Evolutionary conservation across 2,888 invertebrate genomes (phyloP).

Genomic region (Leucophora obtusa): DNA sequence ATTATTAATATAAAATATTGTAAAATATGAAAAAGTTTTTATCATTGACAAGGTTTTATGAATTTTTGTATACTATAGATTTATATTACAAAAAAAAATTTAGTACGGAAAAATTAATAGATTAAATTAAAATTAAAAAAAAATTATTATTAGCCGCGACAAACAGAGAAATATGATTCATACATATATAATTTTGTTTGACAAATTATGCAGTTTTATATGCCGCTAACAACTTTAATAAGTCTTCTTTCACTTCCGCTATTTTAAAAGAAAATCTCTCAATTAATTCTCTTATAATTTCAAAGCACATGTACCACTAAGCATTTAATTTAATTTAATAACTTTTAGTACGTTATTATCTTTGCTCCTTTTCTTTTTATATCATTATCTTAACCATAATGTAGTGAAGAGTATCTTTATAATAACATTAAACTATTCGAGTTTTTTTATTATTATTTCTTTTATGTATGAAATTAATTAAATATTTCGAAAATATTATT

Average conservation of each 20-base stretch:
- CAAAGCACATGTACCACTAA: neutral
- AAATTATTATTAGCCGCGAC: too few relatives aligned
- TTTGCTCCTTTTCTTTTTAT: neutral
- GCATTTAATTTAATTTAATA: conserved; percentile 19
- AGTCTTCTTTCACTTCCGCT: too few relatives aligned
- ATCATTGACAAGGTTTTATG: too few relatives aligned
- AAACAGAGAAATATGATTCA: too few relatives aligned
- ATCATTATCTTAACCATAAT: conserved; percentile 1
- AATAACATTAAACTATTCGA: conserved; percentile 7
- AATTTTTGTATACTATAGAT: too few relatives aligned
- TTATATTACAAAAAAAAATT: too few relatives aligned
- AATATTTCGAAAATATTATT: conserved; percentile 45
- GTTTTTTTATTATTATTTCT: neutral
- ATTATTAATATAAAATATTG: conserved; percentile 1
- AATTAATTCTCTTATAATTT: neutral
- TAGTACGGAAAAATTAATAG: too few relatives aligned
- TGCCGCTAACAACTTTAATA: too few relatives aligned
- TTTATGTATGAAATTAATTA: conserved; percentile 50
- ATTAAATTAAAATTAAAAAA: too few relatives aligned
- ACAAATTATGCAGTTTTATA: too few relatives aligned
- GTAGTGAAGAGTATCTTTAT: neutral
- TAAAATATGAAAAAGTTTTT: neutral
- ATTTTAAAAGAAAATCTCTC: neutral
- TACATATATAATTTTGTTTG: too few relatives aligned
- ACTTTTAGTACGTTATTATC: neutral